Evolutionary conservation across 37 sponge, comb jelly and placozoan species (phyloP).

Genomic region (Sycon ciliatum): DNA sequence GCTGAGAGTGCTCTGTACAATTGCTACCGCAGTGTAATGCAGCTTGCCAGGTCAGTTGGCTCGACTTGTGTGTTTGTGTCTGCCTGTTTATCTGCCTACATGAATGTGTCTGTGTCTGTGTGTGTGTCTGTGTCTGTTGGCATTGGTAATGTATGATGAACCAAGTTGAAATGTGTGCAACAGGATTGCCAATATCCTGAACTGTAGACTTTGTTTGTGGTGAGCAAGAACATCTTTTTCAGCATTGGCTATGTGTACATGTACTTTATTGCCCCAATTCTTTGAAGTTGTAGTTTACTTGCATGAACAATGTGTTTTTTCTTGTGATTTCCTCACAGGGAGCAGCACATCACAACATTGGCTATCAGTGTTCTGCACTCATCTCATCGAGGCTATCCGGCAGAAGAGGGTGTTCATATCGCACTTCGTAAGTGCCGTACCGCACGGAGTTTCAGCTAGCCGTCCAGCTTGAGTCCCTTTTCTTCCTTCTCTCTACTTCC

Average conservation of each 20-base stretch:
- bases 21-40: conserved; percentile 78
- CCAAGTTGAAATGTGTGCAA: too few species aligned
- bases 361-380: conserved; percentile 59
- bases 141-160: too few species aligned
- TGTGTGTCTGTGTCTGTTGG: too few species aligned
- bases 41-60: conserved; percentile 42
- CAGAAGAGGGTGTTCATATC: conserved; percentile 74
- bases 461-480: too few species aligned
- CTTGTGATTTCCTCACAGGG: conserved; percentile 26
- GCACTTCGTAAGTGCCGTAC: conserved; percentile 61
- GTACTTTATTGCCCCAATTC: too few species aligned
- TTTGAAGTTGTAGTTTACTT: too few species aligned
- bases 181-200: too few species aligned
- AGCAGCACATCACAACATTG: conserved; percentile 42
- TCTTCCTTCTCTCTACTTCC: not conserved
- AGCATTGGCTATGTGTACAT: too few species aligned
- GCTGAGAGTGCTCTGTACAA: conserved; percentile 86
- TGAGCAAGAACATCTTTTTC: too few species aligned
- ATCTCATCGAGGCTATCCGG: conserved; percentile 64
- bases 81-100: not conserved
- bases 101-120: not conserved
- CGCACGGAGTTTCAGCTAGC: too few species aligned
- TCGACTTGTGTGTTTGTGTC: not conserved
- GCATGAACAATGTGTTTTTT: too few species aligned
- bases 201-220: too few species aligned